Conservation (phyloP, 2,888 invertebrate genomes). For the Malachius bipustulatus region DNA sequence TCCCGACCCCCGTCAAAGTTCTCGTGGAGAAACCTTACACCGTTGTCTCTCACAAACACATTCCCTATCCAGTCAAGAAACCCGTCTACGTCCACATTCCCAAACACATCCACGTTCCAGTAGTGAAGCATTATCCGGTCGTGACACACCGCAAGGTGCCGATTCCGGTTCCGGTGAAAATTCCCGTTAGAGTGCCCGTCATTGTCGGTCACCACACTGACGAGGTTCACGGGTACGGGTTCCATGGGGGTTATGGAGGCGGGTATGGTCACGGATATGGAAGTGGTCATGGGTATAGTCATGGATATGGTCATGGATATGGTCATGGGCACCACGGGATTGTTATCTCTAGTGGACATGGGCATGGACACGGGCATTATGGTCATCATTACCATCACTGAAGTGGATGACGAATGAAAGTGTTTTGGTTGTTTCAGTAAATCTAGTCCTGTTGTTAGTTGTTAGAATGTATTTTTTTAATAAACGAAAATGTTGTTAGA, state of each 20-base stretch:
- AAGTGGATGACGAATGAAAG: not conserved
- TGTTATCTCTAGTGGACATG: conserved; percentile 6
- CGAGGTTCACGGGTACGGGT: conserved; percentile 16
- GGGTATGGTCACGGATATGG: conserved; percentile 7
- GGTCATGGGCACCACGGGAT: conserved; percentile 6
- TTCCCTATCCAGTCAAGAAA: conserved; percentile 26
- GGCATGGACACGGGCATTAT: conserved; percentile 4
- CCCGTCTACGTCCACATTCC: conserved; percentile 29
- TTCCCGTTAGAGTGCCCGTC: conserved; percentile 27
- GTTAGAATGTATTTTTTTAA: too few species aligned
- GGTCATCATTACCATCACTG: too few species aligned
- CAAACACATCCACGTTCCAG: conserved; percentile 26
- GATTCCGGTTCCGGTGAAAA: conserved; percentile 25
- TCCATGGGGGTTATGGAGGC: conserved; percentile 13
- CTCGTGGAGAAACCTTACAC: conserved; percentile 26
- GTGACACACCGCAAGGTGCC: conserved; percentile 28
- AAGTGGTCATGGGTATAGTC: conserved; percentile 1
- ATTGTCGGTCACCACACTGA: conserved; percentile 24
- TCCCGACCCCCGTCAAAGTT: conserved; percentile 29
- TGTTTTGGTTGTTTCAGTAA: too few species aligned
- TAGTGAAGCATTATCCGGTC: conserved; percentile 30
- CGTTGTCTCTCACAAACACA: conserved; percentile 26
- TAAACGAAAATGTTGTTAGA: too few species aligned
- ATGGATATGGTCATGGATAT: conserved; percentile 8
- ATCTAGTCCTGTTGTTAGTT: too few species aligned